Base-by-base conservation (phyloP, 1,140 invertebrate genomes). In the Cecropterus lyciades region DNA sequence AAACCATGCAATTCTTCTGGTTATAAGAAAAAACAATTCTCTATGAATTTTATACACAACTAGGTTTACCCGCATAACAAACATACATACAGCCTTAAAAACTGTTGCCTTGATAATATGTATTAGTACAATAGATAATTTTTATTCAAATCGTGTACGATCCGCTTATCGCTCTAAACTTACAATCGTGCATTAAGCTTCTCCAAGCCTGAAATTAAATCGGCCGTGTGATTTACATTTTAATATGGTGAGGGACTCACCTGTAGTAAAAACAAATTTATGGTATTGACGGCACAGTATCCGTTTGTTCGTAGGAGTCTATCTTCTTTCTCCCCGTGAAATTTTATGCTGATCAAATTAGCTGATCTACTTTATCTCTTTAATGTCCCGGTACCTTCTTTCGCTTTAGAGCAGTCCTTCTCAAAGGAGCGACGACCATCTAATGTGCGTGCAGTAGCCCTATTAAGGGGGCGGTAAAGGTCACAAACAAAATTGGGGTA, bases 161-260 rank as follows among this genome's bases (percentile, higher is more conserved):
- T 24, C 20, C 1, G 1, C 20, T 24, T 24, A 24, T 65, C n/a
- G n/a, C n/a, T n/a, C n/a, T n/a, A n/a, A 40, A 65, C 65, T 71
- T 67, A 42, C 10, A 65, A 46, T 45, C 42, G 7, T 45, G 65
- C 73, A 76, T 79, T 79, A 73, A 82, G 79, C 69, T 81, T 78
- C 74, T 77, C 80, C 73, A 77, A 85, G 79, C 85, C 75, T 87
- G 85, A 87, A 89, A 89, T 87, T 85, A 87, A 89, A 89, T 87
- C 77, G 80, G 77, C 80, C 81, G 72, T 86, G 82, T 89, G 84
- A 89, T 89, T 89, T 87, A 87, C 87, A 87, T 89, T 87, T 89
- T 87, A 87, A 89, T 89, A 89, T 84, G 80, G 72, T 65, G 67
- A 81, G 82, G 85, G 82, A 84, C 74, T 74, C 74, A 88, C 85